phyloP scores from a whole-genome alignment of 2,113 vertebrate genomes.

The Drymodes brunneopygia region DNA sequence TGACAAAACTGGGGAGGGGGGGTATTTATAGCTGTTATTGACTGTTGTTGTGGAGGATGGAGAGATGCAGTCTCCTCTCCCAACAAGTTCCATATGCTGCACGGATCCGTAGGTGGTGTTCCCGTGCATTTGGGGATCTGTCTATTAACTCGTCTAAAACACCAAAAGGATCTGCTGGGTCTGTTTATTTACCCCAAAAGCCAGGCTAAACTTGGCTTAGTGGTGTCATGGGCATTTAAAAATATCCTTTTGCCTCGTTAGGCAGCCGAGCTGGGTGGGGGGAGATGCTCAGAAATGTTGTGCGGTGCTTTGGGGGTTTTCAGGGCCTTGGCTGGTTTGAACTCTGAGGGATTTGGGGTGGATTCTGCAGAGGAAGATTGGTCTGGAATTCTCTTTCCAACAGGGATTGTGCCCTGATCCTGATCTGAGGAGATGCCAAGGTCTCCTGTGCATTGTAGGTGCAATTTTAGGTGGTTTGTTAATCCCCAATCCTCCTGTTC shows the following conservation, averaged over 20 bases:
- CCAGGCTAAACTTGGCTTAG: not conserved
- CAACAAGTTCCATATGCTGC: conserved; percentile 12
- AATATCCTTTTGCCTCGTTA: not conserved
- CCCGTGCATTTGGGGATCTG: not conserved
- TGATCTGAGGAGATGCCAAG: not conserved
- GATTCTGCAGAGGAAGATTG: not conserved
- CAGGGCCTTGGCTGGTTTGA: not conserved
- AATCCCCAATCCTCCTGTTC: not conserved
- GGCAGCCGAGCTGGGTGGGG: not conserved
- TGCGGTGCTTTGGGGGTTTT: not conserved
- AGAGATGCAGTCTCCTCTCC: not conserved
- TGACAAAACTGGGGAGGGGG: not conserved
- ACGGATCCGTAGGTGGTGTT: conserved; percentile 21
- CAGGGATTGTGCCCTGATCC: not conserved
- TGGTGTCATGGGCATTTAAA: not conserved
- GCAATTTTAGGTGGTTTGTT: rapidly evolving
- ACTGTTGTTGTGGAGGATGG: conserved; percentile 15
- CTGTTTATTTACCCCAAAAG: conserved; percentile 37
- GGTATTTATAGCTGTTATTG: conserved; percentile 9
- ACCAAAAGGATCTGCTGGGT: not conserved
- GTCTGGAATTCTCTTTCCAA: not conserved
- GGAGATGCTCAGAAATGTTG: not conserved
- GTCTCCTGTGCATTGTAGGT: rapidly evolving
- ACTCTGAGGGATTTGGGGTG: not conserved
- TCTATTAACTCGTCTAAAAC: conserved; percentile 16